Evolutionary conservation across 1,140 invertebrate genomes (phyloP).

Genomic region (Zaprionus africanus): DNA sequence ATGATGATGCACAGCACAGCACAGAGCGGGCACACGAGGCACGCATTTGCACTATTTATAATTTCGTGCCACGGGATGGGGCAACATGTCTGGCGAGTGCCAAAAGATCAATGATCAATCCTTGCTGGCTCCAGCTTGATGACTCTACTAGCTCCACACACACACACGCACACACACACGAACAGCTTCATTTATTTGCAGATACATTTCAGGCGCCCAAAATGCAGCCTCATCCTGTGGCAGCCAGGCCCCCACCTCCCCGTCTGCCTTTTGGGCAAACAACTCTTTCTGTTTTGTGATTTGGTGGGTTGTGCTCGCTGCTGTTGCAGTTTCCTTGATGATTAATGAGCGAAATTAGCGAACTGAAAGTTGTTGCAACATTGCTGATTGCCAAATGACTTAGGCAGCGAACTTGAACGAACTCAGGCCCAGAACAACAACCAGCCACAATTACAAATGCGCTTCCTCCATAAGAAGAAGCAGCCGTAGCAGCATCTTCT

Average conservation of each 20-base stretch:
- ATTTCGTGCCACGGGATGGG: constrained; percentile 60
- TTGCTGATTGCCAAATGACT: constrained; percentile 70
- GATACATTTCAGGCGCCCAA: constrained; percentile 71
- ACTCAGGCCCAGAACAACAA: constrained; percentile 32
- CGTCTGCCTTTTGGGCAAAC: constrained; percentile 57
- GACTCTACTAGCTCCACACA: constrained; percentile 65
- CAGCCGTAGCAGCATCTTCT: constrained; percentile 1
- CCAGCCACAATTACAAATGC: constrained; percentile 62
- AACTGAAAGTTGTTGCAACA: constrained; percentile 48
- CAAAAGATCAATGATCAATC: constrained; percentile 82
- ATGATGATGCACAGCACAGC: constrained; percentile 69
- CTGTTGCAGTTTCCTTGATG: constrained; percentile 59
- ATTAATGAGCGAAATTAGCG: constrained; percentile 81
- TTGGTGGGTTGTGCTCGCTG: constrained; percentile 61
- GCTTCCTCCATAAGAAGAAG: constrained; percentile 64
- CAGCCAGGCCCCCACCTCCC: background rate
- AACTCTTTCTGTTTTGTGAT: constrained; percentile 42
- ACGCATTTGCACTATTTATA: constrained; percentile 83
- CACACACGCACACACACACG: constrained; percentile 19
- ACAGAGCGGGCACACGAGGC: constrained; percentile 14
- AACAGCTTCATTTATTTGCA: constrained; percentile 81
- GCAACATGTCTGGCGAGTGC: constrained; percentile 65
- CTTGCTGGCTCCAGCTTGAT: constrained; percentile 59
- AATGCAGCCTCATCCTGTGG: constrained; percentile 48
- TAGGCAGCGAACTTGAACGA: constrained; percentile 79